Conservation (phyloP, 2,797 vertebrate species). For the Gymnodraco acuticeps region DNA sequence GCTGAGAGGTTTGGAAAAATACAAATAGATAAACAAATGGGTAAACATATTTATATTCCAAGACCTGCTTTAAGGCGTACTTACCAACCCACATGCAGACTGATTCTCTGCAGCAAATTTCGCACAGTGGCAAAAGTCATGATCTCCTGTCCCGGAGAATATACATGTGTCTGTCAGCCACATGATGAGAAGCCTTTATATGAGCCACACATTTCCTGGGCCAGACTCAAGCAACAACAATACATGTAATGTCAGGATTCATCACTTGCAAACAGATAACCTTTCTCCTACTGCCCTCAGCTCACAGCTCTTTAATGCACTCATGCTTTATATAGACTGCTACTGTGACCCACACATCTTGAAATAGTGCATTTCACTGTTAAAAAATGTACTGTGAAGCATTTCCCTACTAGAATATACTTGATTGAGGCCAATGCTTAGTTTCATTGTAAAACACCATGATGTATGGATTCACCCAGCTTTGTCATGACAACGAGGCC, state of each 20-base stretch:
- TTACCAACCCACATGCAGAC: constrained; percentile 46
- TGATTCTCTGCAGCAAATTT: constrained; percentile 48
- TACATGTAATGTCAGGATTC: constrained; percentile 66
- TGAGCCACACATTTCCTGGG: constrained; percentile 74
- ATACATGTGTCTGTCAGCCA: constrained; percentile 75
- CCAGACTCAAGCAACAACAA: constrained; percentile 70
- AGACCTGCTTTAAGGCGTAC: constrained; percentile 38
- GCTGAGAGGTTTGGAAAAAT: constrained; percentile 21
- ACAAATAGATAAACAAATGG: constrained; percentile 39
- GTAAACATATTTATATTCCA: constrained; percentile 22
- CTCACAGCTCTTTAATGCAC: constrained; percentile 37
- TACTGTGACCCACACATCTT: constrained; percentile 33
- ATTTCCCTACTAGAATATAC: constrained; percentile 32
- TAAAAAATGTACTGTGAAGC: constrained; percentile 35
- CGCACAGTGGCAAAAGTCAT: constrained; percentile 71
- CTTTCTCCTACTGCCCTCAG: constrained; percentile 51
- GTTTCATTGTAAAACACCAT: constrained; percentile 44
- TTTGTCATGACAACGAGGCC: constrained; percentile 61
- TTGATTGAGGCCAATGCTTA: constrained; percentile 19
- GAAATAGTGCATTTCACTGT: constrained; percentile 33
- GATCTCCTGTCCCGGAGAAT: constrained; percentile 73
- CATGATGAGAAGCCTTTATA: constrained; percentile 76
- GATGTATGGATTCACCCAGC: constrained; percentile 50
- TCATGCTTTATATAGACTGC: constrained; percentile 47
- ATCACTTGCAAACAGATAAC: constrained; percentile 72